Conservation (phyloP, 2,888 invertebrate species). For the Drosophila anomalata region DNA sequence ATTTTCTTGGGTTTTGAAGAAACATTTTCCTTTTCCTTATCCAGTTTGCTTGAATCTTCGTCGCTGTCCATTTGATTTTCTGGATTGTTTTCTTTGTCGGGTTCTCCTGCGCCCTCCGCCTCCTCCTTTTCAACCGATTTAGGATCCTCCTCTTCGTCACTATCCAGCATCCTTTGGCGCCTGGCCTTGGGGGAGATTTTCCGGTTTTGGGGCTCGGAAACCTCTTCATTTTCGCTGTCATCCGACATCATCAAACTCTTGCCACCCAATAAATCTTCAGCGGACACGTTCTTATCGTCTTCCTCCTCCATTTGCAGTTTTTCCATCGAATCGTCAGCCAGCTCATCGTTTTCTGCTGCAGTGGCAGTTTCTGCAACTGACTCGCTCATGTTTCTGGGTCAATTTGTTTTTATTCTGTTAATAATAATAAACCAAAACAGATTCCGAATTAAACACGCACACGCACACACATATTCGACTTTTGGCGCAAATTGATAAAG, state of each 20-base stretch:
- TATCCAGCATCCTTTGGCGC: constrained; percentile 49
- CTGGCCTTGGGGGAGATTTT: constrained; percentile 30
- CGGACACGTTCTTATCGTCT: constrained; percentile 67
- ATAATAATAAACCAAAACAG: constrained; percentile 33
- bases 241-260: constrained; percentile 78
- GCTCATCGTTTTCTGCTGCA: constrained; percentile 60
- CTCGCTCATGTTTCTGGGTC: constrained; percentile 70
- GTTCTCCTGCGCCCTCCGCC: not conserved
- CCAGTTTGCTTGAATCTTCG: not conserved
- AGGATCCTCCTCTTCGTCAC: constrained; percentile 48
- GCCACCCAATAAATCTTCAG: constrained; percentile 77
- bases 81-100: not conserved
- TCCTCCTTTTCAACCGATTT: not conserved
- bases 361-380: constrained; percentile 57
- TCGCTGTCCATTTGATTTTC: constrained; percentile 49
- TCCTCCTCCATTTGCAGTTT: constrained; percentile 57
- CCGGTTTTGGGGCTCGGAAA: constrained; percentile 14
- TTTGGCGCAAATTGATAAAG: constrained; percentile 65
- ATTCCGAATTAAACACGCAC: constrained; percentile 23
- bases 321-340: constrained; percentile 63
- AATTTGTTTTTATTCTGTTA: constrained; percentile 29
- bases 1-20: constrained; percentile 48
- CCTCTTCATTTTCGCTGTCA: constrained; percentile 71
- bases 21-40: not conserved
- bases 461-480: constrained; percentile 40